Evolutionary conservation across 2,797 vertebrate genomes (phyloP), one percentile per base, ranked within the genome.

Genomic region (Pseudochromis fuscus): DNA sequence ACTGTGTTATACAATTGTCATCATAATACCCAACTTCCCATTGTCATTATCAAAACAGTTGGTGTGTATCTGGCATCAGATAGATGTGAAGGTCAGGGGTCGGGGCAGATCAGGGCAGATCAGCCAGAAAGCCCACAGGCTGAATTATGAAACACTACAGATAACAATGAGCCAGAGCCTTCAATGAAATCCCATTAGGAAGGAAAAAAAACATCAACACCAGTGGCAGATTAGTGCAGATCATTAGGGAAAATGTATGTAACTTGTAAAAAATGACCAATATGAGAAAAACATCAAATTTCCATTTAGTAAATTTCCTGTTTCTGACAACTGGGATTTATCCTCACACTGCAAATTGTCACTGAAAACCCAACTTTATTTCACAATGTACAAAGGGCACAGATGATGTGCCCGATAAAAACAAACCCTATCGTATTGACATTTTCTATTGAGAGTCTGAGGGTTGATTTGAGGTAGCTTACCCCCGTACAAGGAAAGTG

Each of bases 1-100:
- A 57, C 53, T 21, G 40, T 37, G 57, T 84, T 86, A 84, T 46
- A 77, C 83, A 91, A 83, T 73, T 72, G 61, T 52, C 38, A 27
- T 64, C 51, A 66, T 61, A 72, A 82, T 76, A 42, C 68, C 31
- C 25, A 16, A 3, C 27, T 58, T 67, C 35, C 48, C 60, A 53
- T 72, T 75, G 65, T 75, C 56, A 71, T 82, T 70, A 79, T 74
- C 15, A 70, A 71, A 73, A 58, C 65, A 66, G 60, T 74, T 64
- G 44, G 65, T 66, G 10, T 87, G 49, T 83, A 79, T 81, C 31
- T 66, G 75, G 64, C 68, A 67, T 75, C n/a, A 30, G 73, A 59
- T 59, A 56, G 66, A 77, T 61, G 53, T 62, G 28, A 49, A 72
- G 72, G 72, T 71, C 73, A 64, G 35, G 7, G 78, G 72, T 87